Conservation (phyloP, 2,113 vertebrate genomes). For the Zosterops lateralis region DNA sequence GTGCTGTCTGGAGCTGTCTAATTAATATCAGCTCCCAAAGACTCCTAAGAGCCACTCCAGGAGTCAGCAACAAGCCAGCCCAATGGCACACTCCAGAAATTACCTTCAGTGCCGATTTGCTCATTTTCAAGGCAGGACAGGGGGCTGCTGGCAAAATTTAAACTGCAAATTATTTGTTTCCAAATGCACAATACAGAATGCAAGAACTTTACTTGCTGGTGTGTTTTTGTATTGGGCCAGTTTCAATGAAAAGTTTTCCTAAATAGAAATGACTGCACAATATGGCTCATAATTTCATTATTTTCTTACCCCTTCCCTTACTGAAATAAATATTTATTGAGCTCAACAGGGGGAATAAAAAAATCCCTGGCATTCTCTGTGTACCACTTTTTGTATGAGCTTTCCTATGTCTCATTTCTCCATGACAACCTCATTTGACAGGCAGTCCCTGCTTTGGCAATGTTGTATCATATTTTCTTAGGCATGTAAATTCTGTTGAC, state of each 20-base stretch:
- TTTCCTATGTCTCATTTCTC: slow-evolving; percentile 74
- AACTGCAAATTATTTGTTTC: not conserved
- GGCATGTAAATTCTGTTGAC: slow-evolving; percentile 83
- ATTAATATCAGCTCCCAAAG: not conserved
- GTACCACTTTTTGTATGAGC: slow-evolving; percentile 32
- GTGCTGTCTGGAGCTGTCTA: not conserved
- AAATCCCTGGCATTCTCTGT: slow-evolving; percentile 21
- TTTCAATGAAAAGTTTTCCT: not conserved
- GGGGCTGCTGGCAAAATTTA: not conserved
- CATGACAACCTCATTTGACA: slow-evolving; percentile 78
- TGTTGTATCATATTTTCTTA: slow-evolving; percentile 80
- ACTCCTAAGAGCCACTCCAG: not conserved
- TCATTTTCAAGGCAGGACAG: not conserved
- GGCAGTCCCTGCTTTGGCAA: slow-evolving; percentile 74
- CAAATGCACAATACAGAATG: not conserved
- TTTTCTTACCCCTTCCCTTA: slow-evolving; percentile 24
- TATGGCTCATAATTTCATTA: slow-evolving; percentile 39
- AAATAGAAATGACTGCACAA: slow-evolving; percentile 29
- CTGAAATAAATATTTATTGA: slow-evolving; percentile 53
- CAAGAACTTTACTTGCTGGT: not conserved
- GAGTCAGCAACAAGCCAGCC: not conserved
- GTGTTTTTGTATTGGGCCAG: not conserved
- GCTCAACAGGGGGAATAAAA: slow-evolving; percentile 21
- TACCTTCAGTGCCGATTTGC: not conserved
- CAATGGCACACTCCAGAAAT: not conserved